Conservation (phyloP, 2,797 vertebrate genomes). For the Tinamus major region DNA sequence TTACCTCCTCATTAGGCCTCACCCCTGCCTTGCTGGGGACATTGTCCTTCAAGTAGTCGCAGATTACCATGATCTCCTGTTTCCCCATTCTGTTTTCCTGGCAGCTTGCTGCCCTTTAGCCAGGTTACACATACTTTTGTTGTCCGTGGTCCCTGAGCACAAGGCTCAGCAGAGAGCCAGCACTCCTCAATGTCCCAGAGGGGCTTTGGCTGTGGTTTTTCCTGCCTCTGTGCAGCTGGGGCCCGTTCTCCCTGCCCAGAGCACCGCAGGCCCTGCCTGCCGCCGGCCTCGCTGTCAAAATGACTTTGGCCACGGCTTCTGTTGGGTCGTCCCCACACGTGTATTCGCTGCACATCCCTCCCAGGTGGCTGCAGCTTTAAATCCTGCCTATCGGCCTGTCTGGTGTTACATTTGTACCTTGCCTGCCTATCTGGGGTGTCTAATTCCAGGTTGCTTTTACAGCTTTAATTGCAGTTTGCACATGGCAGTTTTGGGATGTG, state of each 20-base stretch:
- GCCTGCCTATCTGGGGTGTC: not conserved
- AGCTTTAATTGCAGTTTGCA: not conserved
- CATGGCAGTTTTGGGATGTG: not conserved
- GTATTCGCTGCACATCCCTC: not conserved
- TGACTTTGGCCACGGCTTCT: slow-evolving; percentile 40
- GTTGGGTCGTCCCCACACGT: slow-evolving; percentile 49
- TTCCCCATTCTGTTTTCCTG: not conserved
- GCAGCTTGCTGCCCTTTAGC: slow-evolving; percentile 53
- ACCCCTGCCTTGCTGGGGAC: accelerated
- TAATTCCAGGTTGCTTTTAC: slow-evolving; percentile 12
- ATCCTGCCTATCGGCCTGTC: not conserved
- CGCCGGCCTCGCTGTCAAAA: slow-evolving; percentile 36
- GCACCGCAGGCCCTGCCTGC: slow-evolving; percentile 31
- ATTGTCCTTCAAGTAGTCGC: not conserved
- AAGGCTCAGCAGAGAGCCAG: slow-evolving; percentile 22
- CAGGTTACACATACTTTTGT: slow-evolving; percentile 62
- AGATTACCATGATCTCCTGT: not conserved
- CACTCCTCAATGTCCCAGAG: slow-evolving; percentile 22
- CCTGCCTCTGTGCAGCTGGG: slow-evolving; percentile 58
- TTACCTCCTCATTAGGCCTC: not conserved
- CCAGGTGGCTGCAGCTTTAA: slow-evolving; percentile 63
- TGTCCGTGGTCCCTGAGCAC: slow-evolving; percentile 53
- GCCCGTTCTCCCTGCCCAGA: not conserved
- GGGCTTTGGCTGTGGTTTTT: slow-evolving; percentile 27
- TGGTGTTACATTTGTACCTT: slow-evolving; percentile 11